Evolutionary conservation across 2,797 vertebrate genomes (phyloP), one percentile per base, ranked within the genome.

Genomic region (Syndactyla subalaris): DNA sequence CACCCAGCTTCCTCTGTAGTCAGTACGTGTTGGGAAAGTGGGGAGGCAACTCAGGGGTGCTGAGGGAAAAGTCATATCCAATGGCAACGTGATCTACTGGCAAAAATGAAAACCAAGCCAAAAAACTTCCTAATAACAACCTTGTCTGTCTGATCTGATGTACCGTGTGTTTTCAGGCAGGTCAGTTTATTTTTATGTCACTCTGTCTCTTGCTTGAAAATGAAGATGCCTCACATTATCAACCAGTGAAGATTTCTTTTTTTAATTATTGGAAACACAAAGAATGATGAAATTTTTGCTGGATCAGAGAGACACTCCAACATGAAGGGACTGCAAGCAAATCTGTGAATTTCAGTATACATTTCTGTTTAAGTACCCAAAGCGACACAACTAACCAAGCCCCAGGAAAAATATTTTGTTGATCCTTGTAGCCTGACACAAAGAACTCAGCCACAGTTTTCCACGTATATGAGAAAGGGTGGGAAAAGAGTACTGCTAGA

Each of bases 241-340:
- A 39, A 32, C 4, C 19, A 85, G 30, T 2, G 9, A 15, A 79
- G 20, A 4, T 21, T 10, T 14, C 22, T 55, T 38, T n/a, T 54
- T 65, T 57, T 88, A 34, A 75, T 54, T 55, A 78, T 2, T 72
- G 66, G 34, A 54, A 86, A 57, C 20, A 67, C 4, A 78, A 62
- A 72, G 12, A 4, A 6, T 21, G 58, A 52, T 38, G 89, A 66
- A 89, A 73, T 12, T 45, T 5, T 52, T 66, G 43, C 14, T 67
- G 2, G 13, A 9, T 48, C 73, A 58, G 0, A 34, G 7, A 63
- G 38, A 62, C 10, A 36, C 14, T 68, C 24, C 55, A 23, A 18
- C 26, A 55, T 6, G 9, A 75, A 41, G 5, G 74, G 36, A 61
- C 0, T 18, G 1, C 46, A 39, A n/a, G 22, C 0, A 0, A 9